A percentile compares a stretch with the other conserved stretches of the same genome.
phyloP scores from a whole-genome alignment of 2,888 invertebrate genomes.

The Mycalesis mineus region DNA sequence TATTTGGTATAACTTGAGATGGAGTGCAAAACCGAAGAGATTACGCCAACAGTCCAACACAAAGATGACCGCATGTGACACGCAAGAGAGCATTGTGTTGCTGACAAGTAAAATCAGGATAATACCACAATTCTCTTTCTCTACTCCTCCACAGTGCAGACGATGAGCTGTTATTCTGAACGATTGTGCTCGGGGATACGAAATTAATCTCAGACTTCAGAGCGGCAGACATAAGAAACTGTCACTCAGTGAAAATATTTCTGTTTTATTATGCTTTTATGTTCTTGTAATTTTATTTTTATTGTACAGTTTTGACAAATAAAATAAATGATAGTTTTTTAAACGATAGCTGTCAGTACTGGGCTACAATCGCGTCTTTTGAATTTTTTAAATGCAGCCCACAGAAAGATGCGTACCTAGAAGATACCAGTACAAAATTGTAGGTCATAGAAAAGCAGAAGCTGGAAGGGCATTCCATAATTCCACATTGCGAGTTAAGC shows the following conservation, averaged over 20 bases:
- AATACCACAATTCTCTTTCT: conserved; percentile 4
- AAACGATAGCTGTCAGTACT: too few relatives aligned
- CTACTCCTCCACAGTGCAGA: neutral
- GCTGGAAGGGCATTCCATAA: too few relatives aligned
- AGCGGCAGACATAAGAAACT: conserved; percentile 8
- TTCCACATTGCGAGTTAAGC: too few relatives aligned
- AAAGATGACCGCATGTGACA: neutral
- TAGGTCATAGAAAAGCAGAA: too few relatives aligned
- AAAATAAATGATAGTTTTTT: too few relatives aligned
- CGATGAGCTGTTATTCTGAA: conserved; percentile 12
- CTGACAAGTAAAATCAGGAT: conserved; percentile 2
- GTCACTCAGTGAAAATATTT: conserved; percentile 2
- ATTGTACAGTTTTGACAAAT: neutral
- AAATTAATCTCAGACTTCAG: conserved; percentile 8
- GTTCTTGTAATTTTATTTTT: neutral
- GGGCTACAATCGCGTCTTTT: too few relatives aligned
- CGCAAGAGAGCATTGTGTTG: neutral
- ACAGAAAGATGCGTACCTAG: too few relatives aligned
- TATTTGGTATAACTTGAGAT: too few relatives aligned
- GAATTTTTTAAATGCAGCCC: too few relatives aligned
- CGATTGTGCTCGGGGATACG: conserved; percentile 10
- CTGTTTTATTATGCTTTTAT: neutral
- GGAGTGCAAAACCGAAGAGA: neutral
- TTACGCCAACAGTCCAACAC: neutral
- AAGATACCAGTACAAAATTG: too few relatives aligned